Evolutionary conservation across 2,797 vertebrate genomes (phyloP).

Genomic region (Acanthis flammea): DNA sequence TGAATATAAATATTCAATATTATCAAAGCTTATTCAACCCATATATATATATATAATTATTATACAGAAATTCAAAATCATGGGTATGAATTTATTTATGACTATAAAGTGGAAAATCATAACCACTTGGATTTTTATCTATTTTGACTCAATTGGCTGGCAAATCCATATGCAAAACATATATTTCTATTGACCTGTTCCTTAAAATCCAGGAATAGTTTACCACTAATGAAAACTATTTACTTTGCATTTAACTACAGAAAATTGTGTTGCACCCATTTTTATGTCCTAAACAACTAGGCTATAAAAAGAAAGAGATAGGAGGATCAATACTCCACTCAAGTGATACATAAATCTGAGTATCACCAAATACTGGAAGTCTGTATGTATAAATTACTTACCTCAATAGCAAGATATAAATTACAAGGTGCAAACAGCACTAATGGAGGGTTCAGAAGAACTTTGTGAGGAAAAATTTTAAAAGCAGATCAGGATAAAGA

Average conservation of each 20-base stretch:
- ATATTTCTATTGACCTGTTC: background rate
- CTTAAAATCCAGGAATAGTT: background rate
- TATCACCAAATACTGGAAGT: background rate
- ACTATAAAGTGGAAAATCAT: background rate
- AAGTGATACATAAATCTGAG: constrained; percentile 13
- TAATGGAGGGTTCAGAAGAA: background rate
- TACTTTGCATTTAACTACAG: background rate
- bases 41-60: background rate
- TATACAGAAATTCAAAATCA: background rate
- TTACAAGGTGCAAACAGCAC: background rate
- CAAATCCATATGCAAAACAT: background rate
- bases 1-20: background rate
- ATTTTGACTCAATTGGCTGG: background rate
- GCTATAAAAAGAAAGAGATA: background rate
- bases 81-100: background rate
- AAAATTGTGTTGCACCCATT: background rate
- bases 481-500: background rate
- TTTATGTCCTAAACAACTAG: background rate
- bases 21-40: background rate
- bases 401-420: background rate
- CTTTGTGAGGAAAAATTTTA: background rate
- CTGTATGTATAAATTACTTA: background rate
- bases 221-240: background rate
- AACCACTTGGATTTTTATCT: background rate
- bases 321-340: constrained; percentile 21